Evolutionary conservation across 2,888 invertebrate genomes (phyloP).

Genomic region (Poecilus cupreus): DNA sequence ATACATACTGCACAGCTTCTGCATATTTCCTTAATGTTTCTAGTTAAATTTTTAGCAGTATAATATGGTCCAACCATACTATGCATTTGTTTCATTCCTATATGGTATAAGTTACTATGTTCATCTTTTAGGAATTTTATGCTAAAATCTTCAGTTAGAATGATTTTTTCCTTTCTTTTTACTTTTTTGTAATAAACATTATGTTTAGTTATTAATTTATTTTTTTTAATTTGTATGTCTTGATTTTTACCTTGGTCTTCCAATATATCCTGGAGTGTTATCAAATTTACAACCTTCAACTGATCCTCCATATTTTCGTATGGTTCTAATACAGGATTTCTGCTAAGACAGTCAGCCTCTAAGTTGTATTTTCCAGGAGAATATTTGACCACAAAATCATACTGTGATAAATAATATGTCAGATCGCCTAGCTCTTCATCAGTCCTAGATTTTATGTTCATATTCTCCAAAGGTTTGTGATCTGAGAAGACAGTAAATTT

Average conservation of each 20-base stretch:
- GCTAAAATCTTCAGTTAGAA: conserved; percentile 57
- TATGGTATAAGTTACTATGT: no score
- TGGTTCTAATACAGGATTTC: no score
- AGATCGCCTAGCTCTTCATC: conserved; percentile 53
- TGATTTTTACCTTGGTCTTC: no score
- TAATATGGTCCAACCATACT: conserved; percentile 32
- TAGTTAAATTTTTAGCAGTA: conserved; percentile 47
- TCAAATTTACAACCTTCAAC: no score
- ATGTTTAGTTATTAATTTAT: conserved; percentile 36
- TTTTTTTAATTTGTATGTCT: not conserved
- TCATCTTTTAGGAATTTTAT: conserved; percentile 54
- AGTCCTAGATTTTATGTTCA: conserved; percentile 55
- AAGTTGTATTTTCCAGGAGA: conserved; percentile 60
- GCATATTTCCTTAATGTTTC: conserved; percentile 55
- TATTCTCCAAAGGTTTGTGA: conserved; percentile 56
- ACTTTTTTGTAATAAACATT: conserved; percentile 55
- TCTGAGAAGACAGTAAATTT: no score
- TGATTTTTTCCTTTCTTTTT: conserved; percentile 54
- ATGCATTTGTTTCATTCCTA: conserved; percentile 41
- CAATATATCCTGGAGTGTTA: no score
- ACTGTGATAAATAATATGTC: conserved; percentile 53
- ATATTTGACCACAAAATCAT: conserved; percentile 57
- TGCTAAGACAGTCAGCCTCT: conserved; percentile 63
- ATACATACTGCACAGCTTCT: no score
- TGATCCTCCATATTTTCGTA: no score